Evolutionary conservation across 1,140 invertebrate genomes (phyloP).

Genomic region (Paracyclopina nana): DNA sequence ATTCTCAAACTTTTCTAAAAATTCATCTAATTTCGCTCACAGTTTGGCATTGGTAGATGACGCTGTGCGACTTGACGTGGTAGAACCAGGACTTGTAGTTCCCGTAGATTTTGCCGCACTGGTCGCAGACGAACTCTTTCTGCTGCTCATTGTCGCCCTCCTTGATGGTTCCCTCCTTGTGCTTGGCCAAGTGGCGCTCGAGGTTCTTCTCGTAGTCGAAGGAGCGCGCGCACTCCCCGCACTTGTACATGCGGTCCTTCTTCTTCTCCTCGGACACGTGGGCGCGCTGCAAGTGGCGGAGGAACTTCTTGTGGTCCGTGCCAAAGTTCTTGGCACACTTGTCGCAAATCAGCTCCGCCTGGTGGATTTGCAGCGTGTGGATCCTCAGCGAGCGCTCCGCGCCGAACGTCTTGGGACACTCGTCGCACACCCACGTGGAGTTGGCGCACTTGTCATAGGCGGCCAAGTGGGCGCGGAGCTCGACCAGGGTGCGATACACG

Average conservation of each 20-base stretch:
- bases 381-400: too few relatives aligned
- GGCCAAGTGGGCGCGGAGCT: too few relatives aligned
- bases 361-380: too few relatives aligned
- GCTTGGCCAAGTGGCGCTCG: background rate
- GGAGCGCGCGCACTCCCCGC: background rate
- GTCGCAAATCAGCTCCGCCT: background rate
- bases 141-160: background rate
- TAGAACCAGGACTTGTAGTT: conserved; percentile 19
- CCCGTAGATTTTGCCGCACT: conserved; percentile 25
- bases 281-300: background rate
- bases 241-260: too few relatives aligned
- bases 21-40: too few relatives aligned
- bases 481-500: too few relatives aligned
- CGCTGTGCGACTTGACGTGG: conserved; percentile 17
- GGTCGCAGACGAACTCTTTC: conserved; percentile 29
- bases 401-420: too few relatives aligned
- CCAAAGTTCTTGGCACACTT: background rate
- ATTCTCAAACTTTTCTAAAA: too few relatives aligned
- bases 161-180: background rate
- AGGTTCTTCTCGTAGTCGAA: background rate
- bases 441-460: too few relatives aligned
- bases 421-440: too few relatives aligned
- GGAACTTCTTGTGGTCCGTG: background rate
- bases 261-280: background rate
- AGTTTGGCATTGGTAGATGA: background rate